Conservation (phyloP, 2,113 vertebrate genomes). For the Ancistrus triradiatus region DNA sequence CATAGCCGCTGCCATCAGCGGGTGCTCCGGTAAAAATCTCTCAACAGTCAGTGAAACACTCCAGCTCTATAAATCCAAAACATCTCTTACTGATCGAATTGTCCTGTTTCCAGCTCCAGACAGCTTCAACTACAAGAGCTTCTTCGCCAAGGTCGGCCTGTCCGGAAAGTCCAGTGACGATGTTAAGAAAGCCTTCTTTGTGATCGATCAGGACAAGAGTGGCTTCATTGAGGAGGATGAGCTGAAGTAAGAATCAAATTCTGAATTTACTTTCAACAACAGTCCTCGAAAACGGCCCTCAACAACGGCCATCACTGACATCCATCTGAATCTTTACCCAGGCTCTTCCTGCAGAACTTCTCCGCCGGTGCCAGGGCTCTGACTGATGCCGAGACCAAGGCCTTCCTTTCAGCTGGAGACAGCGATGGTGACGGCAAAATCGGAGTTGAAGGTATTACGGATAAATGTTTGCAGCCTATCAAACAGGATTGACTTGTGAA, state of each 20-base stretch:
- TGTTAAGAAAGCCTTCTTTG: constrained; percentile 65
- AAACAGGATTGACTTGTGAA: too few species aligned
- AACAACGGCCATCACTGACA: too few species aligned
- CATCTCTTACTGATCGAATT: background rate
- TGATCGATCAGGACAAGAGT: constrained; percentile 71
- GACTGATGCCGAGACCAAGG: constrained; percentile 56
- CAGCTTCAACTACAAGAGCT: constrained; percentile 69
- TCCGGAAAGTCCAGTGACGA: constrained; percentile 58
- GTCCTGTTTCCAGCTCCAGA: constrained; percentile 59
- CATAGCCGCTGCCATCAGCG: constrained; percentile 59
- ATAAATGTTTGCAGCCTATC: too few species aligned
- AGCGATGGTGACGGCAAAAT: constrained; percentile 60
- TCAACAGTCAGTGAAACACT: too few species aligned
- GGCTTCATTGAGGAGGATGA: constrained; percentile 72
- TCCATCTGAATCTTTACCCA: too few species aligned
- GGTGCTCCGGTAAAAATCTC: constrained; percentile 60
- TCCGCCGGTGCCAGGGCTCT: constrained; percentile 50
- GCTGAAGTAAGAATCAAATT: constrained; percentile 58
- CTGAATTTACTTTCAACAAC: background rate
- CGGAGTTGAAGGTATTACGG: constrained; percentile 58
- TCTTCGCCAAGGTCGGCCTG: constrained; percentile 66
- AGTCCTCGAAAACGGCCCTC: too few species aligned
- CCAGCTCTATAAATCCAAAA: background rate
- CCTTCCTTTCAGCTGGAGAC: constrained; percentile 58
- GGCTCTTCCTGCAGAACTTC: constrained; percentile 61